Evolutionary conservation across 2,888 invertebrate genomes (phyloP).

Genomic region (Busseola fusca): DNA sequence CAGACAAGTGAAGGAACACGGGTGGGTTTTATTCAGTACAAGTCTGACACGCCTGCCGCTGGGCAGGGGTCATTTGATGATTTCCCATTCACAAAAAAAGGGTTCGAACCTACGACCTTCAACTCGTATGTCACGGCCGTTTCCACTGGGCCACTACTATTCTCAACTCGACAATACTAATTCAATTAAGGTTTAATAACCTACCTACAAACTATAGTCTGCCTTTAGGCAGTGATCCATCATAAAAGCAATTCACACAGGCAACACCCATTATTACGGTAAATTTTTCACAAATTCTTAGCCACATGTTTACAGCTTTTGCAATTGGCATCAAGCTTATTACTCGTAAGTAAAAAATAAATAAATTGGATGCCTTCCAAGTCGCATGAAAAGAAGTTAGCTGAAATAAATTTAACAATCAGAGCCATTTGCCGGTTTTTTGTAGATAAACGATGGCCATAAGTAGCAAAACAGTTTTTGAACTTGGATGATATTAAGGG

Average conservation of each 20-base stretch:
- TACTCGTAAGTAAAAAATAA: constrained; percentile 52
- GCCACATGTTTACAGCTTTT: constrained; percentile 24
- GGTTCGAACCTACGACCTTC: background rate
- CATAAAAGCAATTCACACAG: background rate
- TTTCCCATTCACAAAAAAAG: too few relatives aligned
- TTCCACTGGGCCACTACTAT: background rate
- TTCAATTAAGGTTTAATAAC: too few relatives aligned
- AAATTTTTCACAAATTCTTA: constrained; percentile 18
- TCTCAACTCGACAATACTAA: background rate
- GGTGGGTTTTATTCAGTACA: too few relatives aligned
- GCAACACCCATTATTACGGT: background rate
- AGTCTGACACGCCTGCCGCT: too few relatives aligned
- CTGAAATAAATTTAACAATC: constrained; percentile 65
- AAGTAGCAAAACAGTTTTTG: constrained; percentile 32
- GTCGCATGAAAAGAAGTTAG: constrained; percentile 61
- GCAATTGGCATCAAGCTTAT: constrained; percentile 56
- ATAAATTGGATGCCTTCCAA: constrained; percentile 66
- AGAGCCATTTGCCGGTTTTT: constrained; percentile 62
- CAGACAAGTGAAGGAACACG: too few relatives aligned
- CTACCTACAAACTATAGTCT: background rate
- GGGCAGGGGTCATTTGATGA: too few relatives aligned
- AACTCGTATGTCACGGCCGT: background rate
- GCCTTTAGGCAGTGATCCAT: background rate
- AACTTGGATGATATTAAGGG: background rate
- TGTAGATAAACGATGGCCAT: constrained; percentile 51